Evolutionary conservation across 2,888 invertebrate genomes (phyloP), one percentile per base, ranked within the genome.

Genomic region (Crepidodera aurea): DNA sequence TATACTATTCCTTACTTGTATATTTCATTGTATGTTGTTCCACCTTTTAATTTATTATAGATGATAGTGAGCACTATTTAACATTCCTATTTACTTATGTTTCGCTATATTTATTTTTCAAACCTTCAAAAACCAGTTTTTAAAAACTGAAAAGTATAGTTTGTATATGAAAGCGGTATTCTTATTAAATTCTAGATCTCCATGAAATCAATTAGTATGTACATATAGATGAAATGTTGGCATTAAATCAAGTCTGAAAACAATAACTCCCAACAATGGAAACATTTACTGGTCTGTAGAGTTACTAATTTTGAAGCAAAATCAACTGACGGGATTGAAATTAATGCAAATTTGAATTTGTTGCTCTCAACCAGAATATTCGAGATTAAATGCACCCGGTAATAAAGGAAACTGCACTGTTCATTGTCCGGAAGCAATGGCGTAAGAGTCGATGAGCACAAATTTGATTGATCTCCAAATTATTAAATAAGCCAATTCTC

Each of bases 291-390:
- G 18, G 18, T 40, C 18, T 10, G 12, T 10, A 18, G 34, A 48
- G 27, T 27, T 10, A 13, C 25, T 48, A 48, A 48, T 48, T 48
- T 48, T 6, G 4, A 25, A 4, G 27, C 15, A 19, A 48, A 48
- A 48, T 27, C 25, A 27, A 27, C 48, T 15, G 48, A 48, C 10
- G 19, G 13, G 15, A 15, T 48, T 48, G 6, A 12, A 19, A 27
- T 48, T 19, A 25, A 48, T 48, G 48, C 27, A 48, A 48, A 48
- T 48, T 48, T 19, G 27, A 27, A 48, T 48, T 48, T 48, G 25
- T 48, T 48, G 25, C 27, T 48, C 34, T 10, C 34, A 10, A 34
- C 34, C 34, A 34, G 34, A 34, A 34, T 34, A 34, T 34, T 34
- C 34, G 12, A 34, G 12, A 34, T 34, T 34, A 34, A 34, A 34